Evolutionary conservation across 2,888 invertebrate genomes (phyloP).

Genomic region (Helicoverpa assulta): DNA sequence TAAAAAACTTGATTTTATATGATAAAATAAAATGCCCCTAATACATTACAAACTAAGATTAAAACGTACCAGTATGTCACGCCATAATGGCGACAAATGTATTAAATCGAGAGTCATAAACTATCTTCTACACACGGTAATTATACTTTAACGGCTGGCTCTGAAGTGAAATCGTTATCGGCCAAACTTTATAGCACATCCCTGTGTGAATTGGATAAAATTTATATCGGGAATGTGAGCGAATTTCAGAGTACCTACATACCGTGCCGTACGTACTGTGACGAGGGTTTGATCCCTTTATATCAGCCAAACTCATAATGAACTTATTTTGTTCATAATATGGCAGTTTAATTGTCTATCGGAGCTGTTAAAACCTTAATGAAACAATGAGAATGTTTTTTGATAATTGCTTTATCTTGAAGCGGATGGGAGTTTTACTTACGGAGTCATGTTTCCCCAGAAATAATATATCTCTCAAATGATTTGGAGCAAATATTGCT

Average conservation of each 20-base stretch:
- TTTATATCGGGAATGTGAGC: slow-evolving; percentile 65
- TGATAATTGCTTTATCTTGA: slow-evolving; percentile 28
- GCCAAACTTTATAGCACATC: slow-evolving; percentile 57
- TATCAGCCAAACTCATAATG: slow-evolving; percentile 71
- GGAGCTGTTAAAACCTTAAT: slow-evolving; percentile 24
- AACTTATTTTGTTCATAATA: slow-evolving; percentile 70
- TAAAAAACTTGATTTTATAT: neutral
- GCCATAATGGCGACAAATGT: slow-evolving; percentile 41
- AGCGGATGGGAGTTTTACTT: slow-evolving; percentile 20
- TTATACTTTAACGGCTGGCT: slow-evolving; percentile 59
- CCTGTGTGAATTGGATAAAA: slow-evolving; percentile 64
- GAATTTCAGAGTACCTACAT: slow-evolving; percentile 56
- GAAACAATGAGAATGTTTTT: slow-evolving; percentile 41
- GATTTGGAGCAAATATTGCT: neutral
- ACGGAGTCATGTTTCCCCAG: slow-evolving; percentile 4
- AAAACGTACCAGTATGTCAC: slow-evolving; percentile 27
- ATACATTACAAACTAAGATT: slow-evolving; percentile 17
- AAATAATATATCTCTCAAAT: slow-evolving; percentile 7
- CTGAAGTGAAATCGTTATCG: slow-evolving; percentile 59
- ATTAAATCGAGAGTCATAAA: slow-evolving; percentile 60
- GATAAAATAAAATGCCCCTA: neutral
- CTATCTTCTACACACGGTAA: slow-evolving; percentile 64
- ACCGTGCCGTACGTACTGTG: slow-evolving; percentile 35
- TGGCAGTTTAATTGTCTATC: slow-evolving; percentile 66
- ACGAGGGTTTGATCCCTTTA: slow-evolving; percentile 69